Evolutionary conservation across 2,113 vertebrate genomes (phyloP).

Genomic region (Psettodes erumei): DNA sequence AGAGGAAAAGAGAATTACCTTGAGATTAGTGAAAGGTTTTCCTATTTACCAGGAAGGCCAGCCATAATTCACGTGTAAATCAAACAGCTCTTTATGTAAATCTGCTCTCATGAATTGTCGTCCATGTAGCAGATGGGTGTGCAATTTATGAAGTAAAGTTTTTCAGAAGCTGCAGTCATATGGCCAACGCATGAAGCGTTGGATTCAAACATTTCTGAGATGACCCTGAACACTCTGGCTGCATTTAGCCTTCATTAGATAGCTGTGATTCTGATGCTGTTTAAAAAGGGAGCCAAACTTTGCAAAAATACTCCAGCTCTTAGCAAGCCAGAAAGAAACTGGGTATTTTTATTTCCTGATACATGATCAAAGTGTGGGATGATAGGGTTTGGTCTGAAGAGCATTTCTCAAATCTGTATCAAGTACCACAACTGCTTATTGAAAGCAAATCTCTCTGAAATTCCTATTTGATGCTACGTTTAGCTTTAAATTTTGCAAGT

Average conservation of each 20-base stretch:
- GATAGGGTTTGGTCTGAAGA: background rate
- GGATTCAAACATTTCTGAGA: constrained; percentile 8
- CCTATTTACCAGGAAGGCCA: background rate
- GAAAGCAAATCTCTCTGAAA: background rate
- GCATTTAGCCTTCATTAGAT: constrained; percentile 26
- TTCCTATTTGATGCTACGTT: background rate
- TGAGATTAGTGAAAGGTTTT: background rate
- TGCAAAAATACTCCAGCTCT: constrained; percentile 18
- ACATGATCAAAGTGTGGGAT: background rate
- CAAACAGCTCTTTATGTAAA: constrained; percentile 5
- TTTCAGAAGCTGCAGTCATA: background rate
- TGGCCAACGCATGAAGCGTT: constrained; percentile 8
- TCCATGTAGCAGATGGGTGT: background rate
- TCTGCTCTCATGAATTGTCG: constrained; percentile 24
- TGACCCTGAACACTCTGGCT: constrained; percentile 35
- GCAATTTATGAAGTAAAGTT: background rate
- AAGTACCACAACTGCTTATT: background rate
- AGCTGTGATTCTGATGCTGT: constrained; percentile 20
- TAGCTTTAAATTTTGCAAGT: background rate
- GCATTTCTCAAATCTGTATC: background rate
- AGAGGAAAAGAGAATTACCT: background rate
- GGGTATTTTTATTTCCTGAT: constrained; percentile 8
- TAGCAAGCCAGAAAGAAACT: background rate
- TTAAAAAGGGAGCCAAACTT: constrained; percentile 7
- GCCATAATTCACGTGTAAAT: constrained; percentile 27